Conservation (phyloP, 2,113 vertebrate genomes). For the Rallus limicola region DNA sequence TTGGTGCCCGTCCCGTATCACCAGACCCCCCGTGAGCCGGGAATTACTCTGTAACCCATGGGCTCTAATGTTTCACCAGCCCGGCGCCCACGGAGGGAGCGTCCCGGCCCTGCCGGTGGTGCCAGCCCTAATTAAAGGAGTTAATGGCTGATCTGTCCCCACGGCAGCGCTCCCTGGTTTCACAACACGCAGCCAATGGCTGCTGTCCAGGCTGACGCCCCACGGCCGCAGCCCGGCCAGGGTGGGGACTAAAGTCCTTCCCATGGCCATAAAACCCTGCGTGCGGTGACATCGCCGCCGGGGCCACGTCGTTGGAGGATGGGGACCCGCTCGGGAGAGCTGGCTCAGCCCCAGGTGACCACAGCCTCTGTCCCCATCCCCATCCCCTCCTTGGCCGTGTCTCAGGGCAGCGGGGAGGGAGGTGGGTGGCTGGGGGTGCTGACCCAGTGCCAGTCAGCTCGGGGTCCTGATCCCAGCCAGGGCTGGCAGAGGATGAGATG, state of each 20-base stretch:
- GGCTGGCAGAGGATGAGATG: background rate
- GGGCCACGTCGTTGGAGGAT: background rate
- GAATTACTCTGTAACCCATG: constrained; percentile 15
- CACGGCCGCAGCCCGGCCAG: background rate
- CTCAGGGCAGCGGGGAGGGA: background rate
- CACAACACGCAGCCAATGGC: constrained; percentile 50
- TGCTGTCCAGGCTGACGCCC: background rate
- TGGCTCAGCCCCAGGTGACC: constrained; percentile 58
- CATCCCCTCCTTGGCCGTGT: background rate
- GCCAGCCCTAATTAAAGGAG: constrained; percentile 41
- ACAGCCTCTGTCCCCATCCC: background rate
- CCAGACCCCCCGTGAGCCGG: background rate
- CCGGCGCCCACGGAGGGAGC: background rate
- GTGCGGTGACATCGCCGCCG: background rate
- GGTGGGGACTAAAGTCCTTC: constrained; percentile 66
- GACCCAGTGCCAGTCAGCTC: background rate
- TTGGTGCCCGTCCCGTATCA: fast-evolving
- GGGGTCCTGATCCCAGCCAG: background rate
- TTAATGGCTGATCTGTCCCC: constrained; percentile 59
- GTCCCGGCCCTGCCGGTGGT: background rate
- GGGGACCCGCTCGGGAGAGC: constrained; percentile 37
- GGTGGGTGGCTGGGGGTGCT: fast-evolving
- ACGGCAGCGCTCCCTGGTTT: constrained; percentile 10
- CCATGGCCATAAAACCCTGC: constrained; percentile 38
- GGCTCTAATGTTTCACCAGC: background rate